Percentiles rank a stretch among this genome's conserved stretches.
phyloP scores from a whole-genome alignment of 2,113 vertebrate species.

The Ranitomeya imitator region DNA sequence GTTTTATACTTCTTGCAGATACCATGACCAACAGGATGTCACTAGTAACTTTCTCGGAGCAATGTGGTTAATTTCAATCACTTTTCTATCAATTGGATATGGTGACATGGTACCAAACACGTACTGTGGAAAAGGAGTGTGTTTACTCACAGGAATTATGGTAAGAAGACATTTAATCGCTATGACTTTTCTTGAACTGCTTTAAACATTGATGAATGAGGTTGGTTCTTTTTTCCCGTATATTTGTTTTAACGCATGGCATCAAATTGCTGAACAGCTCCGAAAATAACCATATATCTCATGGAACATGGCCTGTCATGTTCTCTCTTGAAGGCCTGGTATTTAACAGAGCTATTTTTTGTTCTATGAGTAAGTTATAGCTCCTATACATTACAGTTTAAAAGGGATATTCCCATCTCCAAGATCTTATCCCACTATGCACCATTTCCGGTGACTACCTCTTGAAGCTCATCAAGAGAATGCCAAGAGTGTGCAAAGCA shows the following conservation, averaged over 20 bases:
- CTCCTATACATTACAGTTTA: too few species aligned
- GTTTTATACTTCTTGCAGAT: slow-evolving; percentile 75
- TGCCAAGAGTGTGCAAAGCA: too few species aligned
- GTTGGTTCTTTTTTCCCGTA: background rate
- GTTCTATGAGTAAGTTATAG: too few species aligned
- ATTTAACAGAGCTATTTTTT: too few species aligned
- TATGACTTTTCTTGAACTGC: background rate
- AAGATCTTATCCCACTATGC: too few species aligned
- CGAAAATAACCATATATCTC: background rate
- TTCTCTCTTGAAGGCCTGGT: background rate
- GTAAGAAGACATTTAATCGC: slow-evolving; percentile 73
- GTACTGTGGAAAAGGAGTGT: slow-evolving; percentile 98
- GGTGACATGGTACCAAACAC: slow-evolving; percentile 99
- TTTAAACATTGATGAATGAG: slow-evolving; percentile 11
- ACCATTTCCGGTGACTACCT: too few species aligned
- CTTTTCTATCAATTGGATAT: slow-evolving; percentile 98
- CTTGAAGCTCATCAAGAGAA: too few species aligned
- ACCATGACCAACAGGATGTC: slow-evolving; percentile 95
- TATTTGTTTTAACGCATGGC: background rate
- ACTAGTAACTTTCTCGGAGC: slow-evolving; percentile 99
- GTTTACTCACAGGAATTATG: slow-evolving; percentile 98
- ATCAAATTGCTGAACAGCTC: background rate
- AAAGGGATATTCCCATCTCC: too few species aligned
- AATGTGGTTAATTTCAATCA: slow-evolving; percentile 99
- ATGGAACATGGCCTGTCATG: background rate